These are phyloP conservation scores for Ginglymostoma cirratum DNA, from an alignment of 2,113 vertebrate species.

Conservation along the genomic window DNA sequence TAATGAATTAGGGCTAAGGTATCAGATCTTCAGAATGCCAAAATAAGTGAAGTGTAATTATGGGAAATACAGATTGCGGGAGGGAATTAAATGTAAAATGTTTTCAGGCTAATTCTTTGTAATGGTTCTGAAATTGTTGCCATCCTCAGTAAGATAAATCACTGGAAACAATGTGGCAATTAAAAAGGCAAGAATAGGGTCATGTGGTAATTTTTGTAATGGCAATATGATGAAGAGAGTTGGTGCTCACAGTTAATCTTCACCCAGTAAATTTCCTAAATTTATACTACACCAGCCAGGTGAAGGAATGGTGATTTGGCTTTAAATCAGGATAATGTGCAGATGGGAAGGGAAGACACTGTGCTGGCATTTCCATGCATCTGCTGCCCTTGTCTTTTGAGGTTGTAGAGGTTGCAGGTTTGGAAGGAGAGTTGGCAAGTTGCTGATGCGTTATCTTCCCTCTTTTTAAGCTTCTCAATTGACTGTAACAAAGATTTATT, in stretches of 20 bases:
- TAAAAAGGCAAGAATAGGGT: conserved; percentile 30
- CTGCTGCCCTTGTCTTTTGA: too few relatives aligned
- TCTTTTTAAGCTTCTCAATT: too few relatives aligned
- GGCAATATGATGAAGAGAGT: background rate
- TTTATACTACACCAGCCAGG: too few relatives aligned
- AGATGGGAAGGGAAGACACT: too few relatives aligned
- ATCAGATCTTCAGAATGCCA: conserved; percentile 34
- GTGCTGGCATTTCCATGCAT: too few relatives aligned
- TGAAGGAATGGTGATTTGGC: too few relatives aligned
- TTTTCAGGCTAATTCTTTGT: conserved; percentile 29
- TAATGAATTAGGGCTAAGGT: conserved; percentile 28
- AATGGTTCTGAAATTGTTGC: conserved; percentile 27
- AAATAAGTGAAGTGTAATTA: conserved; percentile 33
- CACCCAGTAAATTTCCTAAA: background rate
- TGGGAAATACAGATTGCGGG: conserved; percentile 15
- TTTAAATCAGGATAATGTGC: too few relatives aligned
- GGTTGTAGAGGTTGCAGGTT: too few relatives aligned
- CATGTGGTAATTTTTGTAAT: background rate
- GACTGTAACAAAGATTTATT: too few relatives aligned
- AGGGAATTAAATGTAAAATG: background rate
- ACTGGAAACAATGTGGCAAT: background rate
- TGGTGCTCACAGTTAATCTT: background rate
- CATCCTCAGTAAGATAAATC: conserved; percentile 23
- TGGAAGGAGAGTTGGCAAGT: too few relatives aligned
- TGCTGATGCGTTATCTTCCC: too few relatives aligned